Evolutionary conservation across 2,888 invertebrate species (phyloP), one percentile per base, ranked within the genome.

Genomic region (Stenolophus ochropezus): DNA sequence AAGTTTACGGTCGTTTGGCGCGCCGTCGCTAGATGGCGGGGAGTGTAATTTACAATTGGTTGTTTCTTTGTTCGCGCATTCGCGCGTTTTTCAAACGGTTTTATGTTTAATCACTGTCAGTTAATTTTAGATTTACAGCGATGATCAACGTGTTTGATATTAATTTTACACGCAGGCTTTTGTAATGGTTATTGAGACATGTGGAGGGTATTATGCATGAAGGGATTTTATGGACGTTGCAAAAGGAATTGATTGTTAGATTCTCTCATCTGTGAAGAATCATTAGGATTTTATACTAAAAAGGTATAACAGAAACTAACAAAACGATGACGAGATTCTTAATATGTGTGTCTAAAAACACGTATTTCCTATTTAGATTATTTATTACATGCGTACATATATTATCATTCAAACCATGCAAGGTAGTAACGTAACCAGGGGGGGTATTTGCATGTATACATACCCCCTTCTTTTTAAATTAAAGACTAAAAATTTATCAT

Each of bases 61-160:
- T 42, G 61, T 61, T 61, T 61, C 77, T 61, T 77, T 77, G 61
- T 77, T 61, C 14, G 47, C 42, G 8, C 65, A 65, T 8, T 61
- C 56, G 56, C 20, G 49, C 14, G 20, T 58, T 77, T 77, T 77
- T 77, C 27, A 73, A 80, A 80, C 58, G 56, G 51, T 80, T 79
- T 80, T 58, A 80, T 80, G 80, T 80, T 65, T 77, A 47, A 77
- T 77, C 77, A 61, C 61, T 80, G 80, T 80, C 80, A 80, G 71
- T 73, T 73, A 73, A 56, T 80, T 73, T 73, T 21, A 80, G 56
- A 80, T 80, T 80, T 80, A 80, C 73, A 18, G 56, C 79, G 49
- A 71, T 79, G 79, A 79, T 53, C 56, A 73, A 51, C 51, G 53
- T 53, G 49, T 56, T 73, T 73, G 80, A 73, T 80, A 73, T 69